These are phyloP conservation scores for Antheraea pernyi DNA, from an alignment of 1,140 invertebrate species.

Conservation along the genomic window DNA sequence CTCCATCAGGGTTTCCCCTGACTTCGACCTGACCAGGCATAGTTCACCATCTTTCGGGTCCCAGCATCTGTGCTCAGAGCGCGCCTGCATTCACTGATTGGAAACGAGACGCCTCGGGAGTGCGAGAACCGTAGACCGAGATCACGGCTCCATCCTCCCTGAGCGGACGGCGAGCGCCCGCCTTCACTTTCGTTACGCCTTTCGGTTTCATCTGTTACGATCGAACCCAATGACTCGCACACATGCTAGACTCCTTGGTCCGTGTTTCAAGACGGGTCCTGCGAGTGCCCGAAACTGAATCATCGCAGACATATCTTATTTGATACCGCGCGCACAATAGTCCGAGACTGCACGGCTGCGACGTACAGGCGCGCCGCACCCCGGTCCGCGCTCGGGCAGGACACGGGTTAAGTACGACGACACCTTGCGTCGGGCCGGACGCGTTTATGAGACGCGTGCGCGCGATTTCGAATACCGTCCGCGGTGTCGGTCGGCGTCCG, in stretches of 20 bases:
- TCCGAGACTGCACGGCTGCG: slow-evolving; percentile 70
- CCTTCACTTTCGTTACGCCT: slow-evolving; percentile 85
- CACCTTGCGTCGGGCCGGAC: slow-evolving; percentile 51
- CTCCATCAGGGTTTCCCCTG: slow-evolving; percentile 93
- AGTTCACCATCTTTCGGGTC: slow-evolving; percentile 96
- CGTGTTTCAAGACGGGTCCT: slow-evolving; percentile 96
- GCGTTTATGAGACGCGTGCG: slow-evolving; percentile 43
- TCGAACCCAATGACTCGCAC: slow-evolving; percentile 85
- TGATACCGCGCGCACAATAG: slow-evolving; percentile 45
- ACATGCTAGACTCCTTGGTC: slow-evolving; percentile 94
- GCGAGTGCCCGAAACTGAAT: slow-evolving; percentile 82
- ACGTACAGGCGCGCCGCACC: slow-evolving; percentile 52
- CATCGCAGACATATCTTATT: slow-evolving; percentile 77
- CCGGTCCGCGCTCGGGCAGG: slow-evolving; percentile 64
- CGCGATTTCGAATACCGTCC: slow-evolving; percentile 69
- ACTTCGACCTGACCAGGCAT: slow-evolving; percentile 92
- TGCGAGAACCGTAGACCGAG: slow-evolving; percentile 68
- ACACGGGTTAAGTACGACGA: slow-evolving; percentile 38
- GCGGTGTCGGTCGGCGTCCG: slow-evolving; percentile 37
- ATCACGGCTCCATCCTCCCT: slow-evolving; percentile 73
- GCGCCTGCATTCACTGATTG: slow-evolving; percentile 75
- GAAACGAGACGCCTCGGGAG: slow-evolving; percentile 77
- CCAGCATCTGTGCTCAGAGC: slow-evolving; percentile 87
- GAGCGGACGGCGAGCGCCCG: slow-evolving; percentile 59
- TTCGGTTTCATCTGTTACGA: slow-evolving; percentile 76